Base-by-base conservation (phyloP, 2,113 vertebrate genomes). In the Chloebia gouldiae region DNA sequence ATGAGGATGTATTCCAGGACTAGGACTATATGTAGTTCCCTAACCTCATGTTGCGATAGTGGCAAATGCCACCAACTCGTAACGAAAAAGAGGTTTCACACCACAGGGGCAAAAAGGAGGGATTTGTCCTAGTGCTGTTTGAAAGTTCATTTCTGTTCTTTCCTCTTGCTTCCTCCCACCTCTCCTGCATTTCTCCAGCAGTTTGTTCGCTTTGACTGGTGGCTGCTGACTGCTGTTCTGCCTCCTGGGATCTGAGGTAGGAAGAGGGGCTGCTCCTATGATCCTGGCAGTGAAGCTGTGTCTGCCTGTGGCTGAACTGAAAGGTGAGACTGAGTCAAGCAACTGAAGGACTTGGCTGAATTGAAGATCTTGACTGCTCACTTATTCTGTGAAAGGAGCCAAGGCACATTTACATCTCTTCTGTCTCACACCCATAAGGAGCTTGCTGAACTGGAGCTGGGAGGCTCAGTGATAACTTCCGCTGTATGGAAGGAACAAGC, bases 251-350 rank as follows among this genome's bases (percentile, higher is more conserved):
- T 57, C 39, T 28, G 61, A 35, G 60, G 49, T 19, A 71, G 86
- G 39, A 16, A 10, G n/a, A 61, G 47, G 9, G 35, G n/a, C 66
- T 44, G 71, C 82, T 65, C 50, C 3, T 3, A 33, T 11, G 49
- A 4, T 21, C 35, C 64, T 73, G 73, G 33, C 60, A 92, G 54
- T 1, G 0, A 33, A 76, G 59, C 79, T 45, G 18, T 27, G 44
- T 15, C 93, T 39, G 61, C 42, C 45, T 9, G 19, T 18, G 14
- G 39, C 57, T 40, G 71, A 88, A 49, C 66, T n/a, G 31, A 47
- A 76, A 51, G 68, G 64, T 1, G 0, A 63, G 28, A 23, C n/a
- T 7, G 21, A 77, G 24, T 23, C 0, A 0, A 69, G 72, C 35
- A 49, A 27, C 9, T 53, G 49, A 54, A 79, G 42, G 17, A 6